phyloP scores from a whole-genome alignment of 2,113 vertebrate species.

The Mola mola region DNA sequence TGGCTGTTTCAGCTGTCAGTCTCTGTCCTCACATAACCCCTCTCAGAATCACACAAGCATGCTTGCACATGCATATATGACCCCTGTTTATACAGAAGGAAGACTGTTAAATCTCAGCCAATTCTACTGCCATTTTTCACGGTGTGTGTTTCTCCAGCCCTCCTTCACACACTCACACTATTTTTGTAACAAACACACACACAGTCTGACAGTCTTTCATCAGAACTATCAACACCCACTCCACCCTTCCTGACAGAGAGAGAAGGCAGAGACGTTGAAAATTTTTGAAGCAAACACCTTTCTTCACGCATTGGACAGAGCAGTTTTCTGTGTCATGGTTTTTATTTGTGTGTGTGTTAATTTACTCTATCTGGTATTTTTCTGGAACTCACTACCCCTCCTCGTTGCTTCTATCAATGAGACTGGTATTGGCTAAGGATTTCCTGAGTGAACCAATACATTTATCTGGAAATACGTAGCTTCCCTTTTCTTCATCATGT shows the following conservation, averaged over 20 bases:
- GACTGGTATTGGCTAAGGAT: neutral
- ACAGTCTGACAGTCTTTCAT: conserved; percentile 32
- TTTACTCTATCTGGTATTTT: neutral
- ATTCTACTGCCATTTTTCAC: conserved; percentile 1
- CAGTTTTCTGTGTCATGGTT: conserved; percentile 21
- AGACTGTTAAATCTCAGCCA: conserved; percentile 18
- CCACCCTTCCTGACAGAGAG: conserved; percentile 50
- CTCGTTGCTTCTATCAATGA: neutral
- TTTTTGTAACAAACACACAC: conserved; percentile 21
- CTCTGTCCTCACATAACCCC: conserved; percentile 13
- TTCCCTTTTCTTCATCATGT: too few relatives aligned
- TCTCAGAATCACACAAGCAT: neutral
- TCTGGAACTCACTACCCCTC: neutral
- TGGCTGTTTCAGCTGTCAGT: conserved; percentile 13
- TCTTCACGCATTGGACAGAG: conserved; percentile 26
- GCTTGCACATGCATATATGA: neutral
- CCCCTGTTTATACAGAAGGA: conserved; percentile 2
- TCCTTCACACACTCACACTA: neutral
- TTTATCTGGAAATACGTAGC: neutral
- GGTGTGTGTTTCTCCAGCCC: neutral
- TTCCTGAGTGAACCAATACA: neutral
- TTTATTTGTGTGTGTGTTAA: neutral
- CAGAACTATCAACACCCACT: conserved; percentile 48
- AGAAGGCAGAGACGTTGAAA: conserved; percentile 17
- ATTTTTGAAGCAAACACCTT: conserved; percentile 31